Evolutionary conservation across 1,140 invertebrate genomes (phyloP).

Genomic region (Vanessa tameamea): DNA sequence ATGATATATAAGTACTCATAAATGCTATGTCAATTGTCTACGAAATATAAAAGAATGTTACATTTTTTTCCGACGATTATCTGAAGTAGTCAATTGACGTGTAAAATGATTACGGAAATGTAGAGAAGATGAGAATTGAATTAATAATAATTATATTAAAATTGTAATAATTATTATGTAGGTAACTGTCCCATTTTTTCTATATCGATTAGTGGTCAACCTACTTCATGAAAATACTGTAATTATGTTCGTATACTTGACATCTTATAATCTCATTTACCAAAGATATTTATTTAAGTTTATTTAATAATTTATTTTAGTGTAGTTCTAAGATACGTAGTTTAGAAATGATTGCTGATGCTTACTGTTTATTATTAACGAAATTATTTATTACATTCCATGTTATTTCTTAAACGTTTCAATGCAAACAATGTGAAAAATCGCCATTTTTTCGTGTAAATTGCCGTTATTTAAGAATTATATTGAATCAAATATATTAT

Average conservation of each 20-base stretch:
- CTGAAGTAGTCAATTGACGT: conserved; percentile 50
- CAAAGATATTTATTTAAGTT: conserved; percentile 46
- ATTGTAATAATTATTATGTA: conserved; percentile 44
- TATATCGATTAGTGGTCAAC: conserved; percentile 51
- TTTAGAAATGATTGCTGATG: conserved; percentile 26
- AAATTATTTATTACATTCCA: conserved; percentile 22
- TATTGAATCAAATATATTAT: conserved; percentile 76
- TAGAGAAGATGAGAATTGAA: conserved; percentile 46
- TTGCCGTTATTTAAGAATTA: conserved; percentile 70
- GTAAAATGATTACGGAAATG: conserved; percentile 54
- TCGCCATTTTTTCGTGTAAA: conserved; percentile 59
- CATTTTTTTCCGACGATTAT: conserved; percentile 14
- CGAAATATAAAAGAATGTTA: conserved; percentile 24
- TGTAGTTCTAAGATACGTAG: conserved; percentile 53
- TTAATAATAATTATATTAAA: conserved; percentile 53
- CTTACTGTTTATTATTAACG: conserved; percentile 35
- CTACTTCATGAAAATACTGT: conserved; percentile 48
- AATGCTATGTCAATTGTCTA: conserved; percentile 63
- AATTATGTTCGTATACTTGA: conserved; percentile 24
- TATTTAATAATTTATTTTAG: conserved; percentile 53
- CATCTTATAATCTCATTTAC: conserved; percentile 46
- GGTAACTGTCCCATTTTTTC: conserved; percentile 60
- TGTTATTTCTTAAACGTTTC: conserved; percentile 25
- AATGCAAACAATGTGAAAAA: conserved; percentile 21
- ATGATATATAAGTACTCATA: conserved; percentile 52